Evolutionary conservation across 2,888 invertebrate genomes (phyloP), one percentile per base, ranked within the genome.

Genomic region (Cyclophora punctaria): DNA sequence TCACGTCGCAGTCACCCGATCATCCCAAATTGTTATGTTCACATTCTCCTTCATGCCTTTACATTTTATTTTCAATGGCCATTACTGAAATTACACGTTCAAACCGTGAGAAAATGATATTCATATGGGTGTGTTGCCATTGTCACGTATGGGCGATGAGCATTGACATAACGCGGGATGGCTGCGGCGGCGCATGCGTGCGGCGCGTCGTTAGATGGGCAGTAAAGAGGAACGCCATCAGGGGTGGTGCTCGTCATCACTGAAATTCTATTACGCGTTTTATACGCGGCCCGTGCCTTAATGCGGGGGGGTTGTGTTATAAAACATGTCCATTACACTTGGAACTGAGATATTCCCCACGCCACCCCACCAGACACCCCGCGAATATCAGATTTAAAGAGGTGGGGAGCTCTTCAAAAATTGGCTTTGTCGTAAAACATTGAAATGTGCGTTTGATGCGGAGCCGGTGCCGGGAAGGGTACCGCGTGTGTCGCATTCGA

Each of bases 201-300:
- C 78, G 63, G 53, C 54, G 62, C 80, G 73, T 83, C 83, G 80
- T 85, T 85, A 86, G 73, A 79, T 75, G 79, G 76, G 72, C 80
- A 78, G 64, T 69, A 71, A 73, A 72, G 71, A 69, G 71, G 64
- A 69, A 67, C 67, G 58, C 66, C 66, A 66, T 64, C 71, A 65
- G 63, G 71, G 71, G 73, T 69, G 75, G 80, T 67, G 67, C 71
- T 70, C 70, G 76, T 80, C 80, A 77, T 78, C 78, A 69, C 77
- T 75, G 81, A 80, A 86, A 86, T 86, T 86, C 86, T 86, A 86
- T 86, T 86, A 86, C 83, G 74, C 80, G 79, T 82, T 85, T 83
- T 84, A 85, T 83, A 82, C 80, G 74, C 76, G 75, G 73, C 78
- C 77, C 75, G 75, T 73, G 78, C 78, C 80, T 78, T 80, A 78